These are phyloP conservation scores for Pipistrellus nathusii DNA, from an alignment of 2,797 vertebrate genomes.

Conservation along the genomic window DNA sequence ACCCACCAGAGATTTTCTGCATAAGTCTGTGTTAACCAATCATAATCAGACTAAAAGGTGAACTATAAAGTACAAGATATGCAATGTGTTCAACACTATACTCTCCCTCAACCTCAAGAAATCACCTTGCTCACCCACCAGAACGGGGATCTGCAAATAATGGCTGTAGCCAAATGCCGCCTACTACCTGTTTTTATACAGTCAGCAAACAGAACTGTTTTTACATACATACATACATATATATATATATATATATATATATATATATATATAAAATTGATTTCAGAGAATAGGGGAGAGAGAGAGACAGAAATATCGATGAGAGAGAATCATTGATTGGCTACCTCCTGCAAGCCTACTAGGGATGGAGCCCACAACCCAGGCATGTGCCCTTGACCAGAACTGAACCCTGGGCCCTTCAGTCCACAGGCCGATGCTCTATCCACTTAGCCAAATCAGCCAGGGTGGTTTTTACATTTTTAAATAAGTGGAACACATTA, in stretches of 20 bases:
- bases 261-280: too few relatives aligned
- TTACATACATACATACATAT: background rate
- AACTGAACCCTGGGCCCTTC: too few relatives aligned
- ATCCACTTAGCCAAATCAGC: background rate
- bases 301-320: too few relatives aligned
- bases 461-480: background rate
- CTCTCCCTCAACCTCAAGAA: background rate
- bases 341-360: too few relatives aligned
- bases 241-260: too few relatives aligned
- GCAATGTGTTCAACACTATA: background rate
- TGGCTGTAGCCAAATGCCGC: background rate
- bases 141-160: background rate
- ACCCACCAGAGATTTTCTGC: background rate
- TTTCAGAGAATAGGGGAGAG: too few relatives aligned
- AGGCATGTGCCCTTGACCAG: too few relatives aligned
- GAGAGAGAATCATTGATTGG: too few relatives aligned
- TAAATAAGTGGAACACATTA: slow-evolving; percentile 1
- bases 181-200: background rate
- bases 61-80: background rate
- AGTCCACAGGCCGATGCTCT: too few relatives aligned
- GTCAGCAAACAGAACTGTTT: background rate
- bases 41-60: background rate
- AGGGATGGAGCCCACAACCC: too few relatives aligned
- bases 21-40: background rate
- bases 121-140: background rate